These are phyloP conservation scores for Arenaria interpres DNA, from an alignment of 2,113 vertebrate genomes.

Conservation along the genomic window DNA sequence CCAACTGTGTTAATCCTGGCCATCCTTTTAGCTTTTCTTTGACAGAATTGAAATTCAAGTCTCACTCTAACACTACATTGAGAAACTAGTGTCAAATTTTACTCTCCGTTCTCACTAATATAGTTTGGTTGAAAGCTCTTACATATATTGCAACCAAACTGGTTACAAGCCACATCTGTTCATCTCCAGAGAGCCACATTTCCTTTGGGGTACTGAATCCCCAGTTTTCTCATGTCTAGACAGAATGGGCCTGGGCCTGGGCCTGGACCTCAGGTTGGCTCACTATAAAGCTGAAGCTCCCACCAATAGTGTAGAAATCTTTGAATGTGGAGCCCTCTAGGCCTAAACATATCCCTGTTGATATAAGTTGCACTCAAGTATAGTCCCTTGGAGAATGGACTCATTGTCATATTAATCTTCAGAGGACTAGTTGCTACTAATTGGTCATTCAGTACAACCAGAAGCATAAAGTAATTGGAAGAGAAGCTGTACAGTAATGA, in stretches of 20 bases:
- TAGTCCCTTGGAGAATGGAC: neutral
- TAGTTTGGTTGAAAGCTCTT: slow-evolving; percentile 13
- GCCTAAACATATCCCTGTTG: neutral
- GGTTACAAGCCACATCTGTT: neutral
- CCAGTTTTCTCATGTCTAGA: neutral
- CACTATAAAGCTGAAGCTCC: neutral
- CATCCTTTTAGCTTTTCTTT: slow-evolving; percentile 57
- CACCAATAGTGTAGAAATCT: rapidly evolving
- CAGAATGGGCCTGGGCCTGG: neutral
- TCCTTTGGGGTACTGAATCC: neutral
- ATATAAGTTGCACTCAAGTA: neutral
- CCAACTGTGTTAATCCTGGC: slow-evolving; percentile 62
- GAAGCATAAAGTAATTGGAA: neutral
- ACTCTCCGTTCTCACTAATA: neutral
- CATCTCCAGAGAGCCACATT: neutral
- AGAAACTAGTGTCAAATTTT: slow-evolving; percentile 13
- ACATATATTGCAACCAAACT: neutral
- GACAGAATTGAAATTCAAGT: slow-evolving; percentile 65
- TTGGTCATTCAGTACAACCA: neutral
- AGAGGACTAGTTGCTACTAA: neutral
- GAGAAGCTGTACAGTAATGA: neutral
- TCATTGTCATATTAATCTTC: neutral
- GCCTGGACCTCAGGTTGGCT: neutral
- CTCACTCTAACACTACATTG: slow-evolving; percentile 14
- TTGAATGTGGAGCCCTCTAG: rapidly evolving